phyloP scores from a whole-genome alignment of 2,888 invertebrate species.

The Autographa pulchrina region DNA sequence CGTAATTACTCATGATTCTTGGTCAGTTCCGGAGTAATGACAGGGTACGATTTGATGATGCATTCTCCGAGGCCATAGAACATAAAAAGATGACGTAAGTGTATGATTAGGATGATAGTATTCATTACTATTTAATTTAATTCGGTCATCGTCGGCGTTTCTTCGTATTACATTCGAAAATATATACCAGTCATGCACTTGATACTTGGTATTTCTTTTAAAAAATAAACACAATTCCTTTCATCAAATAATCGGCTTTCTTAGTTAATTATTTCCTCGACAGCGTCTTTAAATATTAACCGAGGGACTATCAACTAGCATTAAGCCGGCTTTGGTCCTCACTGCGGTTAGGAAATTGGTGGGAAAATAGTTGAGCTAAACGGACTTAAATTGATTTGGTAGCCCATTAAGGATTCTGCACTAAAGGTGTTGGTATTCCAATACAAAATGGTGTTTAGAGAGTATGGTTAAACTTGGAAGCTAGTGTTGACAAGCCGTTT shows the following conservation, averaged over 20 bases:
- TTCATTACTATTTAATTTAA: slow-evolving; percentile 63
- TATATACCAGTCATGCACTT: background rate
- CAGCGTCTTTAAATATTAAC: slow-evolving; percentile 34
- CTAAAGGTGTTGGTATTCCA: background rate
- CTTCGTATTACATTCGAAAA: slow-evolving; percentile 20
- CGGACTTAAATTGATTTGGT: background rate
- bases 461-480: background rate
- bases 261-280: slow-evolving; percentile 41
- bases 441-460: background rate
- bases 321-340: slow-evolving; percentile 9
- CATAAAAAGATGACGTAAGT: slow-evolving; percentile 55
- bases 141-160: slow-evolving; percentile 46
- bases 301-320: slow-evolving; percentile 21
- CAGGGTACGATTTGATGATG: slow-evolving; percentile 77
- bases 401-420: background rate
- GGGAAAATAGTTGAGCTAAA: slow-evolving; percentile 5
- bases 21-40: slow-evolving; percentile 77
- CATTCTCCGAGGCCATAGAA: slow-evolving; percentile 68
- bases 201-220: background rate
- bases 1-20: slow-evolving; percentile 77
- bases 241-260: slow-evolving; percentile 6
- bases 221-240: background rate
- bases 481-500: background rate
- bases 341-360: background rate
- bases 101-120: slow-evolving; percentile 59